These are phyloP conservation scores for Sorex maritimensis DNA, from an alignment of 2,797 vertebrate genomes.

Conservation along the genomic window DNA sequence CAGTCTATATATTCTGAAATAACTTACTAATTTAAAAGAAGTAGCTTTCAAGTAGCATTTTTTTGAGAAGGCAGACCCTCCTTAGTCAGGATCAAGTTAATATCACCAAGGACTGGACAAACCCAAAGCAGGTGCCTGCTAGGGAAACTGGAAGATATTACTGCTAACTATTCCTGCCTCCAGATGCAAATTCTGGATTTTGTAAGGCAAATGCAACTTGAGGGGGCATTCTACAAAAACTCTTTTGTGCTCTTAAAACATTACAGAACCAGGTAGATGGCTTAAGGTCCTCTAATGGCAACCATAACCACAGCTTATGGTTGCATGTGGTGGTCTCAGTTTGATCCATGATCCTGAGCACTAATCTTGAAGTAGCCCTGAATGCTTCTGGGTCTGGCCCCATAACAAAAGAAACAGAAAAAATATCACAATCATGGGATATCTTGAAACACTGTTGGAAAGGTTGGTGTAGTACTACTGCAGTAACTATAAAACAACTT, in stretches of 20 bases:
- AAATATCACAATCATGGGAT: too few relatives aligned
- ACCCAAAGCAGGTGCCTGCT: not conserved
- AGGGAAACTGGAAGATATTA: not conserved
- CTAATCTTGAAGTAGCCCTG: too few relatives aligned
- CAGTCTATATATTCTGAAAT: not conserved
- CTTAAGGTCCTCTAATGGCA: not conserved
- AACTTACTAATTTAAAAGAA: not conserved
- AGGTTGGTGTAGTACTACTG: too few relatives aligned
- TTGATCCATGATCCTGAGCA: too few relatives aligned
- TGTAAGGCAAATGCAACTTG: not conserved
- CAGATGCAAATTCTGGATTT: not conserved
- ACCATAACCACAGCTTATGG: too few relatives aligned
- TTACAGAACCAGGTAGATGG: not conserved
- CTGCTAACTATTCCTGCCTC: not conserved
- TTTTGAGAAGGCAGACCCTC: not conserved
- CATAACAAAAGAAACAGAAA: too few relatives aligned
- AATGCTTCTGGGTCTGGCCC: too few relatives aligned
- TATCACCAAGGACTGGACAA: not conserved
- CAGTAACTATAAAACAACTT: too few relatives aligned
- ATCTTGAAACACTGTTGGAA: too few relatives aligned
- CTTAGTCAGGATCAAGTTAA: not conserved
- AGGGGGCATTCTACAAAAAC: not conserved
- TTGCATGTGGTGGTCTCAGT: too few relatives aligned
- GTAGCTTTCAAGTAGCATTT: not conserved
- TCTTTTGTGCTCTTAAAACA: not conserved